Base-by-base conservation (phyloP, 2,113 vertebrate genomes). In the Sakesphorus luctuosus region DNA sequence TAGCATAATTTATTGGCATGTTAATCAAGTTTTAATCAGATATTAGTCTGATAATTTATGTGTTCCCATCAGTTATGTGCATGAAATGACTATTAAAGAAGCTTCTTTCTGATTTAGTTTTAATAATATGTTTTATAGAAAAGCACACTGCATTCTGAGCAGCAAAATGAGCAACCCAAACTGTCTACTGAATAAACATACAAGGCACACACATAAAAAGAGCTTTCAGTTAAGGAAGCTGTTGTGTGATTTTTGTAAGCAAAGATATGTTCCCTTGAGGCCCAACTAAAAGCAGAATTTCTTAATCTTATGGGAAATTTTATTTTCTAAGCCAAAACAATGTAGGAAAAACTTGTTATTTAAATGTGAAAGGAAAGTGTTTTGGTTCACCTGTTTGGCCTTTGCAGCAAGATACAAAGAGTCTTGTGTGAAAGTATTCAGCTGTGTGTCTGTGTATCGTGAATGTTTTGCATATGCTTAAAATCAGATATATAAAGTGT, bases 21-120 rank as follows among this genome's bases (percentile, higher is more conserved):
- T 94, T 94, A 95, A 94, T 96, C 76, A 74, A 87, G 69, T 95
- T 93, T 97, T 95, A 97, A 97, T 95, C 87, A 95, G 84, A 90
- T 94, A 94, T 67, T 96, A 94, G 29, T 84, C 75, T 89, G 88
- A 85, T 92, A 88, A 90, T 89, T 78, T 89, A 35, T 95, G 94
- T 95, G 89, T 93, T 75, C 43, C 40, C 82, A 96, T 90, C 84
- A 82, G 56, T 94, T 89, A 96, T 90, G 89, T 88, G 68, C 89
- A 81, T 93, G 95, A 82, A 84, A 84, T 88, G 77, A 83, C 86
- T 97, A 90, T 90, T 92, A 95, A 94, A 95, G 89, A 79, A 82
- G 79, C 77, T 92, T 93, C 89, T 92, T 96, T 96, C 83, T 84
- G 77, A 68, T 77, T 92, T 84, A 79, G 71, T 84, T 93, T 96